Evolutionary conservation across 2,888 invertebrate genomes (phyloP), one percentile per base, ranked within the genome.

Genomic region (Neuroscelio doddi): DNA sequence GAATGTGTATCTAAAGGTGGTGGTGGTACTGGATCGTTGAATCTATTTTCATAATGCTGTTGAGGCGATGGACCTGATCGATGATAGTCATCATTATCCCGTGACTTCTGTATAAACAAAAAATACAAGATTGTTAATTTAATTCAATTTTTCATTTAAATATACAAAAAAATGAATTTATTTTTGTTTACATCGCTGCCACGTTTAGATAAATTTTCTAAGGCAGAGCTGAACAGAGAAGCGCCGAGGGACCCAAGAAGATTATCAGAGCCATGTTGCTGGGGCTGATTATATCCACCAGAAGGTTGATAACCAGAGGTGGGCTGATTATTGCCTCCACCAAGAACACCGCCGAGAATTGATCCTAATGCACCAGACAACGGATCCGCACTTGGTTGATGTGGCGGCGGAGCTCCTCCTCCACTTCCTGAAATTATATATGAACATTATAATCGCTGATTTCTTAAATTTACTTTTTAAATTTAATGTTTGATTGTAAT

Each of bases 261-360:
- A 72, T 80, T 79, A n/a, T 72, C 67, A 5, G 70, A 67, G 44
- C 64, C 69, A 2, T 68, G 68, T 38, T 42, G 52, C 16, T 64
- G 71, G 1, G 66, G 52, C 52, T 75, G 67, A 36, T 64, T 69
- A 14, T 80, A 79, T 10, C 78, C 78, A 17, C 82, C 82, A 9
- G 77, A 70, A 24, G 78, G 76, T 38, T 79, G 80, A 50, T 80
- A 80, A 0, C 63, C 64, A 1, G 45, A 45, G 41, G 76, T 65
- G 42, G 66, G 72, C 3, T 75, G 74, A n/a, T 73, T 68, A 32
- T 79, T 78, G 17, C 80, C 78, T 3, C 77, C 77, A 1, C 83
- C 82, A 9, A 83, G 68, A 64, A 83, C 80, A 16, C 79, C 78
- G 15, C 83, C 82, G 5, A 83, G 64, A 44, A 83, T 70, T 0